These are phyloP conservation scores for Brachypalpus laphriformis DNA, from an alignment of 2,888 invertebrate genomes.

Conservation along the genomic window DNA sequence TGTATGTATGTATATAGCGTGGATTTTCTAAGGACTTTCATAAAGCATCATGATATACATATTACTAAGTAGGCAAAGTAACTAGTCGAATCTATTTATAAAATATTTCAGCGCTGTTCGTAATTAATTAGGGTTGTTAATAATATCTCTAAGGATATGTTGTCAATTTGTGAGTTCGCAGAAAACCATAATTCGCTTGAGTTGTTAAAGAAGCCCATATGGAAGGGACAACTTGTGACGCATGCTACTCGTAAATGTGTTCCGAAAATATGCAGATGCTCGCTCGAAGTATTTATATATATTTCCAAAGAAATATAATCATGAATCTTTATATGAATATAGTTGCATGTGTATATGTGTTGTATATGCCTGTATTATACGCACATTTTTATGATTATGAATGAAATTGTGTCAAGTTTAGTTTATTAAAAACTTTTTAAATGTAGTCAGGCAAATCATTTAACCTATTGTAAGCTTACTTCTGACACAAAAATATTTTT, in stretches of 20 bases:
- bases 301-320: background rate
- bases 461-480: background rate
- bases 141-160: background rate
- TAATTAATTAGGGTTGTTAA: background rate
- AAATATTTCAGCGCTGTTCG: background rate
- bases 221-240: conserved; percentile 9
- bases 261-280: background rate
- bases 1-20: background rate
- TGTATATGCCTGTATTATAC: background rate
- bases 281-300: background rate
- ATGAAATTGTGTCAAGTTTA: background rate
- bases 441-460: background rate
- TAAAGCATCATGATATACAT: background rate
- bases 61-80: no score
- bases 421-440: background rate
- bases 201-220: background rate
- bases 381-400: no score
- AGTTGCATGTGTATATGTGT: background rate
- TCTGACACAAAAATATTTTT: background rate
- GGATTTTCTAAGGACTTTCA: no score
- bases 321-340: background rate
- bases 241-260: conserved; percentile 10
- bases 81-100: background rate
- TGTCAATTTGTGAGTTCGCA: background rate
- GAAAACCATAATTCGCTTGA: conserved; percentile 13